Evolutionary conservation across 2,888 invertebrate species (phyloP).

Genomic region (Ischnus inquisitorius): DNA sequence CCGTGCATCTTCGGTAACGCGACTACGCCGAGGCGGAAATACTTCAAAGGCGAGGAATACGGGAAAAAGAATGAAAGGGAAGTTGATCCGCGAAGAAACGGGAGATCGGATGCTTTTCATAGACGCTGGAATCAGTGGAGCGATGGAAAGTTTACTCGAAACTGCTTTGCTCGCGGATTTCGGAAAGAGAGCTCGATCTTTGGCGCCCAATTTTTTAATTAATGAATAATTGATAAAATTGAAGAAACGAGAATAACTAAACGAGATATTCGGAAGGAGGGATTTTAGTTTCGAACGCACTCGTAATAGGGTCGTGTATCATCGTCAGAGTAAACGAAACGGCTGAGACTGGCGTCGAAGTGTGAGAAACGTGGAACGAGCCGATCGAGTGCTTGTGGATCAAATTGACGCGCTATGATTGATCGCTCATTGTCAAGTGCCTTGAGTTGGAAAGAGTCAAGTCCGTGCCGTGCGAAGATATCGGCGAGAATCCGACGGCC

Average conservation of each 20-base stretch:
- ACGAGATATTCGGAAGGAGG: too few species aligned
- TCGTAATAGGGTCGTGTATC: neutral
- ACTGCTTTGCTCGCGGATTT: too few species aligned
- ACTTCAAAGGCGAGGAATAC: constrained; percentile 40
- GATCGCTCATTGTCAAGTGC: constrained; percentile 48
- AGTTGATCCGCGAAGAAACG: neutral
- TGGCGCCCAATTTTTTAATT: too few species aligned
- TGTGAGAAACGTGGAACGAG: constrained; percentile 17
- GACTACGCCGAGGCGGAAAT: constrained; percentile 17
- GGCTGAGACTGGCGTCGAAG: constrained; percentile 13
- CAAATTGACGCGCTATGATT: constrained; percentile 48
- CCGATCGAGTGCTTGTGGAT: constrained; percentile 3
- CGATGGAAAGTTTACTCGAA: too few species aligned
- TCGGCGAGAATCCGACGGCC: constrained; percentile 12
- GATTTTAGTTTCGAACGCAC: neutral
- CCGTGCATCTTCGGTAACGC: constrained; percentile 11
- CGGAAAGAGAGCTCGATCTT: too few species aligned
- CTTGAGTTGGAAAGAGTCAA: neutral
- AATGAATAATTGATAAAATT: too few species aligned
- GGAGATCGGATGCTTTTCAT: too few species aligned
- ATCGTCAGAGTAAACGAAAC: neutral
- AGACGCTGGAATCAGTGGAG: too few species aligned
- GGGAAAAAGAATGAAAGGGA: neutral
- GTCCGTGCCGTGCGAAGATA: constrained; percentile 5
- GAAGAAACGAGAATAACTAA: too few species aligned